These are phyloP conservation scores for Oryzias sinensis DNA, from an alignment of 2,797 vertebrate genomes.

Conservation along the genomic window DNA sequence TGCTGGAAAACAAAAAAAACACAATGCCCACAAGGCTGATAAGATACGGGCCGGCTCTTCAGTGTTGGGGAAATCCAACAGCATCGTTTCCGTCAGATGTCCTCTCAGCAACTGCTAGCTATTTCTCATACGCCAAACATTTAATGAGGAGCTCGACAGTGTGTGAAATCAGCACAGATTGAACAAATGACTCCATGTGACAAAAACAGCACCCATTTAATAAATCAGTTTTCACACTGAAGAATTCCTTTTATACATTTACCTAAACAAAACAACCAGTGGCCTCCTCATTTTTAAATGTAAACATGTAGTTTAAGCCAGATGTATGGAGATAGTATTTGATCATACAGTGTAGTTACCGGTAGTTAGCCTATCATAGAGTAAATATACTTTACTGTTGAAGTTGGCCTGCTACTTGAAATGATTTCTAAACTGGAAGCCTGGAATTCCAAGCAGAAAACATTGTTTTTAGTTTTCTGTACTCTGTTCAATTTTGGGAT, in stretches of 20 bases:
- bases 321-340: not conserved
- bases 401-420: not conserved
- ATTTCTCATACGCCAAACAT: slow-evolving; percentile 29
- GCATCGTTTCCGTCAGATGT: slow-evolving; percentile 37
- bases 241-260: not conserved
- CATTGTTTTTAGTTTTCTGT: no score
- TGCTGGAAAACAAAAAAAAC: slow-evolving; percentile 19
- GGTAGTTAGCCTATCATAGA: not conserved
- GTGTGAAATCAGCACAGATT: slow-evolving; percentile 21
- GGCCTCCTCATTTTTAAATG: not conserved
- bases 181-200: slow-evolving; percentile 13
- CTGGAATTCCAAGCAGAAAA: no score
- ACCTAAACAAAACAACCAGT: slow-evolving; percentile 4
- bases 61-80: slow-evolving; percentile 27
- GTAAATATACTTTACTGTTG: not conserved
- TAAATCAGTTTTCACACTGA: slow-evolving; percentile 2
- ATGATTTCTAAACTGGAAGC: not conserved
- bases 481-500: no score
- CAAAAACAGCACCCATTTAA: slow-evolving; percentile 3
- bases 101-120: slow-evolving; percentile 19
- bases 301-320: not conserved
- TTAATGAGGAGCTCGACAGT: slow-evolving; percentile 34
- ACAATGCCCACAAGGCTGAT: slow-evolving; percentile 9
- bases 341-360: not conserved
- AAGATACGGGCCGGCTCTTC: slow-evolving; percentile 10